Evolutionary conservation across 2,888 invertebrate genomes (phyloP).

Genomic region (Coelogynopora nodosa): DNA sequence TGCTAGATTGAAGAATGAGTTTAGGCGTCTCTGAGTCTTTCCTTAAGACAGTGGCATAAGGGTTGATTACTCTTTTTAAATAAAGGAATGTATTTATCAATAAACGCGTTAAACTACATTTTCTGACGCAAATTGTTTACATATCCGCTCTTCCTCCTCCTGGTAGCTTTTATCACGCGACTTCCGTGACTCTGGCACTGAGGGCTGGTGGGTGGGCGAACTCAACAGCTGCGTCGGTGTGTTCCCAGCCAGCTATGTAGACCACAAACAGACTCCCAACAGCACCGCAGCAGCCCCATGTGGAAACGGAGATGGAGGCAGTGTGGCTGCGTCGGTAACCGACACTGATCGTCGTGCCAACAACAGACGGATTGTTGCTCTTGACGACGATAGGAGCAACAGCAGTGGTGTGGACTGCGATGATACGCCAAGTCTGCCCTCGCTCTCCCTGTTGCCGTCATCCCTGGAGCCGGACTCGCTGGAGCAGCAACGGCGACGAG

Average conservation of each 20-base stretch:
- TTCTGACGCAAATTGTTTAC: too few relatives aligned
- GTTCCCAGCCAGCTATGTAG: constrained; percentile 35
- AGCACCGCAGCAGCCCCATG: not conserved
- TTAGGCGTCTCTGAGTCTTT: too few relatives aligned
- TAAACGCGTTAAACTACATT: too few relatives aligned
- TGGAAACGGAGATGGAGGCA: not conserved
- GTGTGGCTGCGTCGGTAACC: not conserved
- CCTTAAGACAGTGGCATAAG: too few relatives aligned
- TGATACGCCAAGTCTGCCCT: not conserved
- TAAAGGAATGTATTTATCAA: too few relatives aligned
- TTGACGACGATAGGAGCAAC: not conserved
- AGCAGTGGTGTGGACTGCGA: not conserved
- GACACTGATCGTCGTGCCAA: not conserved
- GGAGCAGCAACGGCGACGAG: not conserved
- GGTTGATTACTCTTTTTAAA: too few relatives aligned
- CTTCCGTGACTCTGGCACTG: constrained; percentile 40
- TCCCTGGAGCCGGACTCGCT: not conserved
- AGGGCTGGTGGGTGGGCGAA: constrained; percentile 43
- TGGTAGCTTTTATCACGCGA: constrained; percentile 25
- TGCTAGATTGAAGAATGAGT: too few relatives aligned
- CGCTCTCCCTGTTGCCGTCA: not conserved
- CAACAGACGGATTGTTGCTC: not conserved
- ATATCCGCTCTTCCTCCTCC: not conserved
- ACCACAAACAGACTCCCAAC: not conserved
- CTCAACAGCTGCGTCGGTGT: constrained; percentile 26